These are phyloP conservation scores for Polymixis flavicincta DNA, from an alignment of 2,888 invertebrate species.

Conservation along the genomic window DNA sequence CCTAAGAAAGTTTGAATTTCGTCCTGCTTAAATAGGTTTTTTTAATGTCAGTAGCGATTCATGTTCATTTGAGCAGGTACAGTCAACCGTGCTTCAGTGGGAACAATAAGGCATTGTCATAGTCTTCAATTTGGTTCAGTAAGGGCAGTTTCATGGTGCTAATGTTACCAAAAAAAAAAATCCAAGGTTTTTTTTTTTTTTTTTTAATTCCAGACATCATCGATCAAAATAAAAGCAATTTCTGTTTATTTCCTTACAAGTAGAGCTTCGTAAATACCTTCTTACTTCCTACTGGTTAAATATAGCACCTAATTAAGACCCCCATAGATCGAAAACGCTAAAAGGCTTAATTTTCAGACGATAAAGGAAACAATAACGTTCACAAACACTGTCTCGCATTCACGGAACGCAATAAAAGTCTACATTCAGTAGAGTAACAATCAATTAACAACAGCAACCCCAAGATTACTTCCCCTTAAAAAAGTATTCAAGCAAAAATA, in stretches of 20 bases:
- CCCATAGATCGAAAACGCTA: constrained; percentile 15
- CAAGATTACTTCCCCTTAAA: constrained; percentile 68
- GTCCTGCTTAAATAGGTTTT: background rate
- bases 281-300: background rate
- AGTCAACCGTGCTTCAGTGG: background rate
- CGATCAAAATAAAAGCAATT: too few species aligned
- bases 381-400: constrained; percentile 56
- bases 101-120: background rate
- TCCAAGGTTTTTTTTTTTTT: background rate
- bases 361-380: constrained; percentile 53
- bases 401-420: constrained; percentile 71
- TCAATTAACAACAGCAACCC: constrained; percentile 75
- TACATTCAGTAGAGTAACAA: constrained; percentile 76
- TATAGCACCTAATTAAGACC: constrained; percentile 28
- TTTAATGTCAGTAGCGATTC: background rate
- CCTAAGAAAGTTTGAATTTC: too few species aligned
- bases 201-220: background rate
- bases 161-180: background rate
- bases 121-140: too few species aligned
- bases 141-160: background rate
- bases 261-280: background rate
- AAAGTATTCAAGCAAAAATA: constrained; percentile 31
- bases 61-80: background rate
- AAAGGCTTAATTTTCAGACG: constrained; percentile 59
- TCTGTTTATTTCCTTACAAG: background rate